Conservation (phyloP, 1,140 invertebrate species). For the Dreissena rostriformis region DNA sequence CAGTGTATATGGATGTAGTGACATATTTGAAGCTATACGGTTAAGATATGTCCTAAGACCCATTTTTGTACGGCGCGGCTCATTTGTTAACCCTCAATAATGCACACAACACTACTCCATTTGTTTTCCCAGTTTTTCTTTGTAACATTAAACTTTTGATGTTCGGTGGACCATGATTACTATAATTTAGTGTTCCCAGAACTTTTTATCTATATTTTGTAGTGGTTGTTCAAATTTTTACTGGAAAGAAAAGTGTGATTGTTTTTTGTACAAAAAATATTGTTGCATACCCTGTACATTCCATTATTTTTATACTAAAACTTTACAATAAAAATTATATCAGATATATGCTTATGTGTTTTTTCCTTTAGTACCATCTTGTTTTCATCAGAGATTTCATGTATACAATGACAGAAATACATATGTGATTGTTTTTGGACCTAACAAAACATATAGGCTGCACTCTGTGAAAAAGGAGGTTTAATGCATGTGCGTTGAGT, state of each 20-base stretch:
- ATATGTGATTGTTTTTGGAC: no score
- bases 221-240: neutral
- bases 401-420: no score
- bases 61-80: no score
- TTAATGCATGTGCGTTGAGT: no score
- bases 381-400: no score
- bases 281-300: constrained; percentile 25
- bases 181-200: neutral
- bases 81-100: neutral
- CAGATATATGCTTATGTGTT: no score
- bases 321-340: constrained; percentile 28
- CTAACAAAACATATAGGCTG: no score
- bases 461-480: no score
- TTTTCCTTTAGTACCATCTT: no score
- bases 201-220: neutral
- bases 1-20: no score
- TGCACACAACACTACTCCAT: neutral
- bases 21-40: no score
- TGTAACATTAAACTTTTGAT: neutral
- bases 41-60: no score
- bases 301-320: constrained; percentile 38
- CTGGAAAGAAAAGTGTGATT: constrained; percentile 50
- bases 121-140: neutral
- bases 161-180: neutral
- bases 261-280: constrained; percentile 15